Evolutionary conservation across 2,113 vertebrate genomes (phyloP).

Genomic region (Pseudonaja textilis): DNA sequence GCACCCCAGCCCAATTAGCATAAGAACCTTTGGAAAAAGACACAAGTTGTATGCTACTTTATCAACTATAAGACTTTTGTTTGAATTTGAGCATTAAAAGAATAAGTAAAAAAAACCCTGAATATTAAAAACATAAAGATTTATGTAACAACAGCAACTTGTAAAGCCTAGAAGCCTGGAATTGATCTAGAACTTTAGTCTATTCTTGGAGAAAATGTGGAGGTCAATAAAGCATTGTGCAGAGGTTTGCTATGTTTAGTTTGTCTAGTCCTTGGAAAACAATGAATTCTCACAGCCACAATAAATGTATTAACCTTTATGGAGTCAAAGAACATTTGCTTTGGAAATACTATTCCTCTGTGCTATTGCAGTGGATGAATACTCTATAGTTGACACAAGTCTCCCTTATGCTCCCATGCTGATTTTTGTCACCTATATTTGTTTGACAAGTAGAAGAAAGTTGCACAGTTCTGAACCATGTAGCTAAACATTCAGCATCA

Average conservation of each 20-base stretch:
- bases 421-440: neutral
- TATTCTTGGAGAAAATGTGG: neutral
- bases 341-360: neutral
- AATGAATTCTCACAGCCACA: neutral
- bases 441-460: neutral
- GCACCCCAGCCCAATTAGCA: neutral
- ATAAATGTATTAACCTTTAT: neutral
- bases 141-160: neutral
- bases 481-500: neutral
- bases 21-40: neutral
- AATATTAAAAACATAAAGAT: neutral
- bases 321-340: neutral
- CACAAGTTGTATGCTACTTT: neutral
- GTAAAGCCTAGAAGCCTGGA: neutral
- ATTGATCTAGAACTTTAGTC: neutral
- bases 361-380: neutral
- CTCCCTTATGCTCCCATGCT: neutral
- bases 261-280: neutral
- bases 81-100: neutral
- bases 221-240: neutral
- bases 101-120: neutral
- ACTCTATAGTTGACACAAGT: neutral
- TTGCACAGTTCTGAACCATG: neutral
- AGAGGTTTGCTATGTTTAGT: neutral
- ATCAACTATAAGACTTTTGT: neutral